These are phyloP conservation scores for Trinectes maculatus DNA, from an alignment of 2,113 vertebrate species.

Conservation along the genomic window DNA sequence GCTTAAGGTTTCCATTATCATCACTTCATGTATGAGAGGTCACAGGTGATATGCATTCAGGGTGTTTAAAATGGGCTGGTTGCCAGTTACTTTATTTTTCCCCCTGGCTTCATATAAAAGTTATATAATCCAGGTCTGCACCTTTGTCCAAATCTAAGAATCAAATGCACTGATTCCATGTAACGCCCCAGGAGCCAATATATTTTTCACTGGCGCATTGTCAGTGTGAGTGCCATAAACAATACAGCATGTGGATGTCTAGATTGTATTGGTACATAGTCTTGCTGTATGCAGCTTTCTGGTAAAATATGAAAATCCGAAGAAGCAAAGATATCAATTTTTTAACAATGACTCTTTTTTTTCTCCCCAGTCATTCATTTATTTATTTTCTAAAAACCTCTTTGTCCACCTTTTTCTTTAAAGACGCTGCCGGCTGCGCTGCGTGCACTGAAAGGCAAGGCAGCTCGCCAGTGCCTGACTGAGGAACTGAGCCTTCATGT, in stretches of 20 bases:
- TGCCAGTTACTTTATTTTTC: constrained; percentile 54
- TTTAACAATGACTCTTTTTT: background rate
- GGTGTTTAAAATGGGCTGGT: constrained; percentile 40
- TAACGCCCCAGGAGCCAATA: constrained; percentile 53
- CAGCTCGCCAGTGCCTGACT: constrained; percentile 94
- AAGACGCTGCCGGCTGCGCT: constrained; percentile 94
- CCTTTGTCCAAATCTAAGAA: constrained; percentile 58
- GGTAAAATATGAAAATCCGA: background rate
- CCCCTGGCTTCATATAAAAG: constrained; percentile 53
- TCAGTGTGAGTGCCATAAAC: constrained; percentile 39
- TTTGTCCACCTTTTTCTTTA: background rate
- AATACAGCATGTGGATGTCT: background rate
- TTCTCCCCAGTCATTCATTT: no score
- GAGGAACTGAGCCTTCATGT: constrained; percentile 92
- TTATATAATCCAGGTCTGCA: constrained; percentile 56
- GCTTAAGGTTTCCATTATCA: background rate
- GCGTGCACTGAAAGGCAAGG: constrained; percentile 93
- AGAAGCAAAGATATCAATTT: background rate
- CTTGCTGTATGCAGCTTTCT: background rate
- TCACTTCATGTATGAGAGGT: constrained; percentile 1
- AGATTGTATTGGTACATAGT: constrained; percentile 1
- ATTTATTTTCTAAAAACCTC: background rate
- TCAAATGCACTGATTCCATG: constrained; percentile 50
- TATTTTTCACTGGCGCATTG: constrained; percentile 50
- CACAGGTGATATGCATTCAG: constrained; percentile 15